Conservation (phyloP, 2,797 vertebrate genomes). For the Megalops cyprinoides region DNA sequence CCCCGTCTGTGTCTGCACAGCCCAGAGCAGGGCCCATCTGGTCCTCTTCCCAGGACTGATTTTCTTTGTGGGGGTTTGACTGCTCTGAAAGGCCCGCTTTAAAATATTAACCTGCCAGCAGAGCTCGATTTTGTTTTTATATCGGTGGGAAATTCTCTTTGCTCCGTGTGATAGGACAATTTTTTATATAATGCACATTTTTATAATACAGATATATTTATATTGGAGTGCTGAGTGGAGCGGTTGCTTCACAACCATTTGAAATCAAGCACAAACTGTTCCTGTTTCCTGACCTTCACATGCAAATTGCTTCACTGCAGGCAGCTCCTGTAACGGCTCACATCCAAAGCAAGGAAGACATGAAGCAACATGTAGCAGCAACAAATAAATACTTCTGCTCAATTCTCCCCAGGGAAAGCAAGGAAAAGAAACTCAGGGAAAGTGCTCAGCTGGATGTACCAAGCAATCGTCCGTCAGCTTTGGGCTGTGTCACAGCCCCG, state of each 20-base stretch:
- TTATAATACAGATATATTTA: neutral
- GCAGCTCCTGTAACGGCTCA: neutral
- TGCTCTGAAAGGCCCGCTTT: conserved; percentile 72
- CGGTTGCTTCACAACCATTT: neutral
- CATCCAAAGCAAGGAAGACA: neutral
- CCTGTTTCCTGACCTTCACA: neutral
- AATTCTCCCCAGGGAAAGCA: no score
- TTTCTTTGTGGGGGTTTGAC: conserved; percentile 72
- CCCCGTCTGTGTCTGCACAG: conserved; percentile 52
- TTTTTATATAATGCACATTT: neutral
- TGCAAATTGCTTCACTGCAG: neutral
- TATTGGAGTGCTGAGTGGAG: neutral
- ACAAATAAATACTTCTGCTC: no score
- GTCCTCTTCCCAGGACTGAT: conserved; percentile 71
- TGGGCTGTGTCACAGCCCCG: no score
- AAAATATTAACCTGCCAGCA: conserved; percentile 77
- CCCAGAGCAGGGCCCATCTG: conserved; percentile 76
- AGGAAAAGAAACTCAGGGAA: neutral
- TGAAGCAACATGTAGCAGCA: neutral
- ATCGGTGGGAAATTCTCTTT: neutral
- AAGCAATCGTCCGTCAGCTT: neutral
- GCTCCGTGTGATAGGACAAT: neutral
- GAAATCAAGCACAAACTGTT: neutral
- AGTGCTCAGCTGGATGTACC: neutral
- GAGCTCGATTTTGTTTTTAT: conserved; percentile 28